Percentiles rank a stretch among this genome's conserved stretches.
Conservation (phyloP, 1,140 invertebrate genomes). For the Trachymyrmex septentrionalis region DNA sequence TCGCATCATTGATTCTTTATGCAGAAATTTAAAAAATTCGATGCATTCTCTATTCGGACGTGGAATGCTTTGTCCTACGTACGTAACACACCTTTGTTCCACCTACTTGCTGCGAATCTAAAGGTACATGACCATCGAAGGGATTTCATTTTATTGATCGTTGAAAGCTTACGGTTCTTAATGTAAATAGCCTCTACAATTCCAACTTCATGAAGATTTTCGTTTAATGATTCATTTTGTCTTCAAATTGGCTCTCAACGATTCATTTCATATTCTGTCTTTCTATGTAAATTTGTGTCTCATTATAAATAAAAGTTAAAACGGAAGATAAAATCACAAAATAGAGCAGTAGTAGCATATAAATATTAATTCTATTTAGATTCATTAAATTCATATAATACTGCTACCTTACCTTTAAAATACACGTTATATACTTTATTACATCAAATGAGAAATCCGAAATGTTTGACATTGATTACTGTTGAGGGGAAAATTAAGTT, state of each 20-base stretch:
- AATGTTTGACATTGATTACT: neutral
- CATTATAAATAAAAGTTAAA: neutral
- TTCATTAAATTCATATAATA: neutral
- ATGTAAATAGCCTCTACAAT: neutral
- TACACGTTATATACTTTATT: neutral
- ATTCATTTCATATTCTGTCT: neutral
- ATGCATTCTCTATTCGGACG: neutral
- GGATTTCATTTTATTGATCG: slow-evolving; percentile 18
- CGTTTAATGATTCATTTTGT: slow-evolving; percentile 6
- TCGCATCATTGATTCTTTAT: slow-evolving; percentile 16
- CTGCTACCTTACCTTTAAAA: neutral
- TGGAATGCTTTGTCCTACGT: slow-evolving; percentile 8
- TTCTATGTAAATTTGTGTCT: neutral
- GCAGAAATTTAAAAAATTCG: slow-evolving; percentile 29
- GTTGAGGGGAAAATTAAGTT: neutral
- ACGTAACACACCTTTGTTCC: neutral
- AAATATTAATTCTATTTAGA: slow-evolving; percentile 8
- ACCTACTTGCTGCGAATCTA: neutral
- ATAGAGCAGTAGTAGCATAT: neutral
- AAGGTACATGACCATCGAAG: neutral
- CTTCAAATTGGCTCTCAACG: neutral
- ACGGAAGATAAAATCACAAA: neutral
- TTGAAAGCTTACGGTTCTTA: neutral
- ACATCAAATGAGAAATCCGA: neutral
- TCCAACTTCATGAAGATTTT: neutral